Percentiles rank a stretch among this genome's conserved stretches.
Evolutionary conservation across 2,888 invertebrate species (phyloP).

Genomic region (Sipunculus nudus): DNA sequence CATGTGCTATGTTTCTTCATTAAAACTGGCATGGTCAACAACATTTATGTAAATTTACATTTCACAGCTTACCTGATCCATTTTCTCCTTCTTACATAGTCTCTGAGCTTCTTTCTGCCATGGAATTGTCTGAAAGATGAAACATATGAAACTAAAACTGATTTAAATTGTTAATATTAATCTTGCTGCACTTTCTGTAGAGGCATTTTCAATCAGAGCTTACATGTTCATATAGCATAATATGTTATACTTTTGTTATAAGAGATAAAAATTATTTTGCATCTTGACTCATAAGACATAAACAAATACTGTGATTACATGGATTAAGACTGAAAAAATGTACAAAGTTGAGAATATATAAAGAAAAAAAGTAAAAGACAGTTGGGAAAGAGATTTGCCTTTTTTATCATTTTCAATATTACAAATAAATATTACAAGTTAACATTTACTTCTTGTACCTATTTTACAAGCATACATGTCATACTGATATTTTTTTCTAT

Average conservation of each 20-base stretch:
- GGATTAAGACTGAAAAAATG: not conserved
- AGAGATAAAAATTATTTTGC: not conserved
- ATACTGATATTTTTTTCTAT: not conserved
- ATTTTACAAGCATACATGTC: too few species aligned
- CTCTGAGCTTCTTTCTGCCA: slow-evolving; percentile 84
- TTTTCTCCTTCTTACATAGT: slow-evolving; percentile 84
- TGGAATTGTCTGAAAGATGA: slow-evolving; percentile 77
- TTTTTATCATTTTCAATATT: too few species aligned
- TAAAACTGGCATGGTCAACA: not conserved
- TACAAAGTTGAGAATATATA: not conserved
- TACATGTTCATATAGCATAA: too few species aligned
- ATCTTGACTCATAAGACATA: not conserved
- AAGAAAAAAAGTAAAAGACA: not conserved
- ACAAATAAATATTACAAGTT: too few species aligned
- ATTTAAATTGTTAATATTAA: too few species aligned
- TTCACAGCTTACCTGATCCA: slow-evolving; percentile 72
- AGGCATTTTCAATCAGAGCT: too few species aligned
- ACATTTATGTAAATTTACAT: not conserved
- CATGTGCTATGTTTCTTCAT: too few species aligned
- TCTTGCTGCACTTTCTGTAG: too few species aligned
- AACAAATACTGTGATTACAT: not conserved
- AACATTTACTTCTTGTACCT: too few species aligned
- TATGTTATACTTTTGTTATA: not conserved
- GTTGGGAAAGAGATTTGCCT: too few species aligned
- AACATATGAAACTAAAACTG: not conserved